Conservation (phyloP, 2,797 vertebrate genomes). For the Pygocentrus nattereri region DNA sequence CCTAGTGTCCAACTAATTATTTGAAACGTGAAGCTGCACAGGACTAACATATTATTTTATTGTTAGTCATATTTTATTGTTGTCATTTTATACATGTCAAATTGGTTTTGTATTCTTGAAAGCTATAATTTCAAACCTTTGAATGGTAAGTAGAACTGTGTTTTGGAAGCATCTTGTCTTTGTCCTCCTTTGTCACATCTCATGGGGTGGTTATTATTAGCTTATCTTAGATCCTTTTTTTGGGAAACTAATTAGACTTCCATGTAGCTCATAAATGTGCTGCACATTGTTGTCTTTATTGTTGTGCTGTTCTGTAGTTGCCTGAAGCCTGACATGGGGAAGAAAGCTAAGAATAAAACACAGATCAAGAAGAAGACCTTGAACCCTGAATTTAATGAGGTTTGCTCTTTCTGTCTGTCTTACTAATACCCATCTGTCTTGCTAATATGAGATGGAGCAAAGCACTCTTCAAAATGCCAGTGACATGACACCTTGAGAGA, state of each 20-base stretch:
- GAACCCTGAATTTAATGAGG: slow-evolving; percentile 98
- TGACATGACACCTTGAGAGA: slow-evolving; percentile 34
- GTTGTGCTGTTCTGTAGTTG: slow-evolving; percentile 75
- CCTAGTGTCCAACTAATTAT: no score
- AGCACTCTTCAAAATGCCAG: not conserved
- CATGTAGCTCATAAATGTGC: slow-evolving; percentile 15
- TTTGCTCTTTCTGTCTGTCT: slow-evolving; percentile 61
- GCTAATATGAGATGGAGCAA: slow-evolving; percentile 22
- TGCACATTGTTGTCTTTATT: slow-evolving; percentile 32
- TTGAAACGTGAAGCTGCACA: no score
- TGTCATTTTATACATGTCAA: no score
- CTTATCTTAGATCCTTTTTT: not conserved
- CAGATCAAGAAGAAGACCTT: slow-evolving; percentile 98
- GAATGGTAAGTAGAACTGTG: not conserved
- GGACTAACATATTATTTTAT: no score
- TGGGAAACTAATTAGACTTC: slow-evolving; percentile 23
- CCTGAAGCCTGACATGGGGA: slow-evolving; percentile 98
- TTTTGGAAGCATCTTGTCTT: not conserved
- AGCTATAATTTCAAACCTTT: not conserved
- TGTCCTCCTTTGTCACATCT: not conserved
- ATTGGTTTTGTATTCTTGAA: no score
- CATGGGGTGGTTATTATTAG: not conserved
- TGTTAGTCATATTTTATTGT: no score
- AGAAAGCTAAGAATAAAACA: slow-evolving; percentile 97
- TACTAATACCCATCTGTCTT: slow-evolving; percentile 28